Conservation (phyloP, 1,140 invertebrate species). For the Hydropsyche tenuis region DNA sequence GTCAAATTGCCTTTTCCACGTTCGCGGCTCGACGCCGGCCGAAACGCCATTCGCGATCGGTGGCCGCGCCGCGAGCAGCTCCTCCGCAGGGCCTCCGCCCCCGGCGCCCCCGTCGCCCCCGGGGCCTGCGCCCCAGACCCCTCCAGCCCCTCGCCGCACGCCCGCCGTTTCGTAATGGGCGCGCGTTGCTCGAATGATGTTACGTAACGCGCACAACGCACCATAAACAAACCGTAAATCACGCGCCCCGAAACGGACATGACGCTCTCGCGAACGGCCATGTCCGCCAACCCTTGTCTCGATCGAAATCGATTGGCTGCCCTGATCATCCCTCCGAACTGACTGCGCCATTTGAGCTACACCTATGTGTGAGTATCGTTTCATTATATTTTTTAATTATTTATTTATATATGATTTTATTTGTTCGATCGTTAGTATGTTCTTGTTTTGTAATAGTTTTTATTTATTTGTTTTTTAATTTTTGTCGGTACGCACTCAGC, state of each 20-base stretch:
- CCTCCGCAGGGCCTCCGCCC: background rate
- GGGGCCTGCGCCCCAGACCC: background rate
- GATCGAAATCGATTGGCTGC: too few species aligned
- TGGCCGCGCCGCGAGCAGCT: background rate
- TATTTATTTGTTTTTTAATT: slow-evolving; percentile 19
- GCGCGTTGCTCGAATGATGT: background rate
- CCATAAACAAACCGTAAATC: slow-evolving; percentile 36
- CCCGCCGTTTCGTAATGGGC: too few species aligned
- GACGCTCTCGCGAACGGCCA: too few species aligned
- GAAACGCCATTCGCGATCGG: slow-evolving; percentile 36
- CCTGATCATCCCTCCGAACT: too few species aligned
- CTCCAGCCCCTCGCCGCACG: too few species aligned
- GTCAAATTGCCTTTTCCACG: slow-evolving; percentile 35
- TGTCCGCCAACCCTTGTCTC: too few species aligned
- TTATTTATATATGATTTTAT: too few species aligned
- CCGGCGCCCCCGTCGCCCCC: background rate
- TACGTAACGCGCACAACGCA: background rate
- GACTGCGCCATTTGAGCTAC: too few species aligned
- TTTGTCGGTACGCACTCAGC: background rate
- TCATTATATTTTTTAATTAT: too few species aligned
- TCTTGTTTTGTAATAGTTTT: too few species aligned
- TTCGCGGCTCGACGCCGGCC: slow-evolving; percentile 22
- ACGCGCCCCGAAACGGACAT: background rate
- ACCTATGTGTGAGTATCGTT: too few species aligned
- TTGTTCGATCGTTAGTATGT: too few species aligned